Base-by-base conservation (phyloP, 2,113 vertebrate species). In the Alosa alosa region DNA sequence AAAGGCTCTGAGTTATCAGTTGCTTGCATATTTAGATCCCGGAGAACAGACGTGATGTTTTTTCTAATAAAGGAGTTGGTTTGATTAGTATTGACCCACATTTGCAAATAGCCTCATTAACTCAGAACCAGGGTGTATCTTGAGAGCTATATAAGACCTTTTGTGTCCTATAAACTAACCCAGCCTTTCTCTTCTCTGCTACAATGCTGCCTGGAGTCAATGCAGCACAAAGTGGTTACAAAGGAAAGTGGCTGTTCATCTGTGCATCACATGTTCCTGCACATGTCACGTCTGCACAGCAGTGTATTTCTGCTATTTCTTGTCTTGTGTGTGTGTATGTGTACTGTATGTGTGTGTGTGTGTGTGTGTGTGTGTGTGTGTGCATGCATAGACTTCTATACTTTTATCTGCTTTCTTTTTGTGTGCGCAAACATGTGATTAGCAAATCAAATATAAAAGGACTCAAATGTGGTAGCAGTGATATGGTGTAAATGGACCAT, bases 71-170 rank as follows among this genome's bases (percentile, higher is more conserved):
- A 72, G 25, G 64, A 72, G 64, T 72, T 72, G 64, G 64, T 72
- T 72, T 72, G 64, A 72, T 72, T 72, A 72, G 64, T 72, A 72
- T 72, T 72, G n/a, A 72, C 64, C 64, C 64, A 72, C 64, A 72
- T 72, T 72, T 72, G n/a, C 64, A 36, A 72, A 72, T 10, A 36
- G 64, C 64, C 64, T 72, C 64, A 72, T 72, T 72, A 64, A n/a
- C 60, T 64, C 22, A 64, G 60, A 64, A n/a, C 60, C 60, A 64
- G 60, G 6, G 20, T 25, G 60, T 64, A 72, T 72, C 57, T 72
- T 72, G n/a, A 72, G n/a, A 72, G 64, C 64, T 72, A 72, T 64
- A 64, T 31, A 13, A 72, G 64, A 72, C 64, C 64, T 72, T 72
- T 72, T 72, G 64, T 25, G 64, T 72, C 64, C 64, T 72, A 72